Evolutionary conservation across 30 jellyfish, hydroid and myxozoan species (phyloP), one percentile per base, ranked within the genome.

Genomic region (Clytia hemisphaerica): DNA sequence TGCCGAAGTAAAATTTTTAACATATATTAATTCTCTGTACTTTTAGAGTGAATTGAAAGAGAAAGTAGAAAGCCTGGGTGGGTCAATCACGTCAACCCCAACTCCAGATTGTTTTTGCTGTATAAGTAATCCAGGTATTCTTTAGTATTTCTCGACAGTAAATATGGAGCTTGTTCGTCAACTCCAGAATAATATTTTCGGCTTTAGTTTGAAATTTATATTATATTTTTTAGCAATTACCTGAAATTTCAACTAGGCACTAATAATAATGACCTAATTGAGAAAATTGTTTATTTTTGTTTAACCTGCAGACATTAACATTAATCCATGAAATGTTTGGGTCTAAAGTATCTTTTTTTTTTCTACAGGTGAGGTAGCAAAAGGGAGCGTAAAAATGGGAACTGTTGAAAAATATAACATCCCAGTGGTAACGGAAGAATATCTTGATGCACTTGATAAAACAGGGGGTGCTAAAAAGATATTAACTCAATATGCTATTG

Each of bases 361-460:
- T 4, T 62, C 31, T 5, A 29, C 3, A 72, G 84, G 44, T 28
- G 84, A 72, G 42, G 63, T 72, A 25, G 30, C 34, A 29, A 72
- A 72, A 31, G 9, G 45, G 6, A 28, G 64, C 34, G 28, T 28
- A 42, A 72, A 72, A 38, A 72, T 72, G 77, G 25, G 57, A 34
- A 51, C 73, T 6, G 79, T 72, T 7, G 58, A 72, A 51, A 33
- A 31, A 27, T n/a, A 21, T 31, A 35, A 72, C 57, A 55, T 72
- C 33, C 84, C 84, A 6, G 84, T 72, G 22, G 84, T 72, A 21
- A 21, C 78, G 2, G 84, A 72, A 72, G 77, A 72, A 6, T 72
- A 51, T 37, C 79, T 72, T 9, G 84, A 72, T 55, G 84, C 84
- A 19, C 32, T 72, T 57, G 47, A 29, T 29, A 72, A 72, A 24